phyloP scores from a whole-genome alignment of 2,113 vertebrate species.

The Mus spicilegus region DNA sequence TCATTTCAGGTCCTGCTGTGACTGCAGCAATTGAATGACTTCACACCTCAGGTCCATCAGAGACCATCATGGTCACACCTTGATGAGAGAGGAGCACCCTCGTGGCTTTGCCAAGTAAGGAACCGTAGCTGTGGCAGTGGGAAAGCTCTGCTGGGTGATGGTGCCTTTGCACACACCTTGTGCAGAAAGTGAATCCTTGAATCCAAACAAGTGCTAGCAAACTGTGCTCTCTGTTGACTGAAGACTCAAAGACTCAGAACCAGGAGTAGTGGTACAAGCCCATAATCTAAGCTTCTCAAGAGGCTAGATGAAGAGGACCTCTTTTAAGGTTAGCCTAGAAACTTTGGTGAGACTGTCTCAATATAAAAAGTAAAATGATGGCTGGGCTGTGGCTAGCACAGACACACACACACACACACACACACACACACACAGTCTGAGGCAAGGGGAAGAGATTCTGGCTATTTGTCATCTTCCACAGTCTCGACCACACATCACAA shows the following conservation, averaged over 20 bases:
- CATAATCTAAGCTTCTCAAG: neutral
- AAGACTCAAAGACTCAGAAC: neutral
- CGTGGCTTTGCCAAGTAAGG: neutral
- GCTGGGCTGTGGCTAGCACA: neutral
- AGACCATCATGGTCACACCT: slow-evolving; percentile 46
- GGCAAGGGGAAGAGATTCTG: slow-evolving; percentile 41
- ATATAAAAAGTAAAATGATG: neutral
- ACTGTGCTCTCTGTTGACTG: neutral
- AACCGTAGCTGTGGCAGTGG: neutral
- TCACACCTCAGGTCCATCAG: slow-evolving; percentile 41
- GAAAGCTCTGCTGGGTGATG: neutral
- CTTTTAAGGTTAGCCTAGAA: neutral
- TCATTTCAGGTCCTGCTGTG: slow-evolving; percentile 20
- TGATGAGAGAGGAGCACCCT: neutral
- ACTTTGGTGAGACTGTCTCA: neutral
- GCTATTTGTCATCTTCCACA: slow-evolving; percentile 38
- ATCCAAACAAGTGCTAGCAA: neutral
- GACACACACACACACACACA: neutral
- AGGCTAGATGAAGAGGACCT: neutral
- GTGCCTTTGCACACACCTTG: neutral
- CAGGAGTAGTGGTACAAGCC: neutral
- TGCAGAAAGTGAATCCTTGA: neutral
- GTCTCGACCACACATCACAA: slow-evolving; percentile 8
- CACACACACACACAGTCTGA: neutral
- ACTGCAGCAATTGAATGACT: slow-evolving; percentile 21